These are phyloP conservation scores for Tupaia tana DNA, from an alignment of 2,113 vertebrate species.

Conservation along the genomic window DNA sequence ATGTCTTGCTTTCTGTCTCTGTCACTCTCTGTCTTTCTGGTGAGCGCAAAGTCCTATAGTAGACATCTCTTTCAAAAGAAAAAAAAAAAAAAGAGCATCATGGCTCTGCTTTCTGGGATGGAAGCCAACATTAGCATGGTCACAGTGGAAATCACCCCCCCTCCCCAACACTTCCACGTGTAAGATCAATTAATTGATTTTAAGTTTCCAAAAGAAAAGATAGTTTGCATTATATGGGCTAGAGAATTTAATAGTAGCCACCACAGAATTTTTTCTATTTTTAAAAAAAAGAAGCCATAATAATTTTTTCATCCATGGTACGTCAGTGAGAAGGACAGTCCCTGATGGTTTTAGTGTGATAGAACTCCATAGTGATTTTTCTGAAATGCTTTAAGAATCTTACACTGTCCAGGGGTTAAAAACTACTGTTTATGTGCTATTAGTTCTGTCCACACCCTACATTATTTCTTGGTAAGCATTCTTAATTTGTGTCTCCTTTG, in stretches of 20 bases:
- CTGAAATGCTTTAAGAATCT: not conserved
- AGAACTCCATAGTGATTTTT: not conserved
- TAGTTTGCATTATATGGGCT: not conserved
- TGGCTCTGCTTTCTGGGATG: not conserved
- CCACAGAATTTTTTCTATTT: not conserved
- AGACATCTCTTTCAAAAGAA: too few relatives aligned
- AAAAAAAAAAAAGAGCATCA: too few relatives aligned
- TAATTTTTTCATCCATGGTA: not conserved
- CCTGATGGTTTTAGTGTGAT: not conserved
- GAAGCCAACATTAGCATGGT: not conserved
- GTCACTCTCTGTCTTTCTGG: too few relatives aligned
- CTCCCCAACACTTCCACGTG: not conserved
- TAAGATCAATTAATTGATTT: not conserved
- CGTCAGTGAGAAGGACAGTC: not conserved
- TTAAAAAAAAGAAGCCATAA: constrained; percentile 1
- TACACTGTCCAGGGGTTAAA: not conserved
- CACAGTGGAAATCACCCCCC: not conserved
- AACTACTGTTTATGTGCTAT: constrained; percentile 27
- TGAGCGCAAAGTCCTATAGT: too few relatives aligned
- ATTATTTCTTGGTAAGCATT: not conserved
- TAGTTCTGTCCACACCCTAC: not conserved
- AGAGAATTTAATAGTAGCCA: not conserved
- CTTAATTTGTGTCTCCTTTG: constrained; percentile 12
- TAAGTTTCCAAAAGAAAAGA: not conserved
- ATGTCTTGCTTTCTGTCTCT: too few relatives aligned